phyloP scores from a whole-genome alignment of 2,888 invertebrate species.

The Eremobia ochroleuca region DNA sequence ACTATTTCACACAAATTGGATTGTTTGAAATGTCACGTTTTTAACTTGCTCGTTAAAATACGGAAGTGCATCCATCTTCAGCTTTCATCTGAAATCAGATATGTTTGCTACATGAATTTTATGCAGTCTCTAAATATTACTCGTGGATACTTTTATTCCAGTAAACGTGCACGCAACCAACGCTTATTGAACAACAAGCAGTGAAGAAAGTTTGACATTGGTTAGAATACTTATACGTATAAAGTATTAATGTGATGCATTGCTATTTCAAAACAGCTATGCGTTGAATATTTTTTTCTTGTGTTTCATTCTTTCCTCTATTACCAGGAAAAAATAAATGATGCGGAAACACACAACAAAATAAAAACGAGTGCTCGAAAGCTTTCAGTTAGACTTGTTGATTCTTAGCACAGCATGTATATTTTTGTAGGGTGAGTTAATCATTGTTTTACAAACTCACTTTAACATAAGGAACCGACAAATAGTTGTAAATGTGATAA shows the following conservation, averaged over 20 bases:
- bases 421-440: slow-evolving; percentile 9
- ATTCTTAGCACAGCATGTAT: slow-evolving; percentile 29
- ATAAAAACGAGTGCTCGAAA: slow-evolving; percentile 27
- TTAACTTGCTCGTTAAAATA: slow-evolving; percentile 44
- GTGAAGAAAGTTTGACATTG: not conserved
- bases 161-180: not conserved
- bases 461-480: slow-evolving; percentile 43
- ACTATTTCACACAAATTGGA: slow-evolving; percentile 65
- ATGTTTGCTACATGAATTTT: slow-evolving; percentile 1
- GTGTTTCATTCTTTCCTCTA: slow-evolving; percentile 3
- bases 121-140: not conserved
- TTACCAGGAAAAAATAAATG: slow-evolving; percentile 23
- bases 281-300: slow-evolving; percentile 1
- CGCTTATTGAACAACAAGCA: not conserved
- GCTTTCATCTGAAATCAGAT: slow-evolving; percentile 14
- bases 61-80: slow-evolving; percentile 39
- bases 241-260: not conserved
- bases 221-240: not conserved
- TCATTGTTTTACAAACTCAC: slow-evolving; percentile 44
- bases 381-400: slow-evolving; percentile 56
- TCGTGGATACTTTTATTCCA: slow-evolving; percentile 10
- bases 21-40: slow-evolving; percentile 59
- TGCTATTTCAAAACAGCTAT: not conserved
- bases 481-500: slow-evolving; percentile 55
- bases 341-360: slow-evolving; percentile 10